These are phyloP conservation scores for Cremastinae sp. DNA, from an alignment of 2,888 invertebrate species.

Conservation along the genomic window DNA sequence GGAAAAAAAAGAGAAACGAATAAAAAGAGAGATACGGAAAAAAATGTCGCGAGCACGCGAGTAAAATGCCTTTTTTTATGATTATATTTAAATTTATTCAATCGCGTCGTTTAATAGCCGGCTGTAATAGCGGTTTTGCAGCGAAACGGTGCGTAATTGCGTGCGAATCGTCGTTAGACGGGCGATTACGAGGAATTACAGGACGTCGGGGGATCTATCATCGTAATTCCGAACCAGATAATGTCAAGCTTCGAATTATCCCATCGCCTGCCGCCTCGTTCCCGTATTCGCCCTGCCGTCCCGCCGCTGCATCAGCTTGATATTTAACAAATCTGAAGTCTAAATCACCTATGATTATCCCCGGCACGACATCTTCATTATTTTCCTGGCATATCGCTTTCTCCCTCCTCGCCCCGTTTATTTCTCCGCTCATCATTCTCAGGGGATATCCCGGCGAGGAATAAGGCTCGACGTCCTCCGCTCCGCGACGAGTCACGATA, in stretches of 20 bases:
- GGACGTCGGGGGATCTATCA: constrained; percentile 15
- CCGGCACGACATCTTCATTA: constrained; percentile 63
- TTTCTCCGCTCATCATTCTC: constrained; percentile 5
- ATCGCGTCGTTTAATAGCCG: background rate
- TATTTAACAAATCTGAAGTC: constrained; percentile 62
- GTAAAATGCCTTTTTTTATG: background rate
- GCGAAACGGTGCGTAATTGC: constrained; percentile 41
- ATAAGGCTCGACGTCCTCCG: too few relatives aligned
- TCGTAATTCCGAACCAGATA: constrained; percentile 50
- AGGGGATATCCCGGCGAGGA: too few relatives aligned
- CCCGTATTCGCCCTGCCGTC: background rate
- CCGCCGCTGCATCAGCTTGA: constrained; percentile 26
- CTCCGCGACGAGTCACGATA: constrained; percentile 57
- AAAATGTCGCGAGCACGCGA: too few relatives aligned
- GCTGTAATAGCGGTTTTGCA: too few relatives aligned
- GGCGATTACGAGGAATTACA: constrained; percentile 6
- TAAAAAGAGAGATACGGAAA: too few relatives aligned
- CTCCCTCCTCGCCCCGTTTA: constrained; percentile 12
- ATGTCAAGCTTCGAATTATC: constrained; percentile 47
- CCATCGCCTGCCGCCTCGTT: too few relatives aligned
- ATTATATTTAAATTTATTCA: background rate
- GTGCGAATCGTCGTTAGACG: constrained; percentile 32
- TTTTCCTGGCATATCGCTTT: too few relatives aligned
- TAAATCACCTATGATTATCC: constrained; percentile 63
- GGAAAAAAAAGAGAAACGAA: too few relatives aligned